phyloP scores from a whole-genome alignment of 2,113 vertebrate species.

The Microcebus jonahi region DNA sequence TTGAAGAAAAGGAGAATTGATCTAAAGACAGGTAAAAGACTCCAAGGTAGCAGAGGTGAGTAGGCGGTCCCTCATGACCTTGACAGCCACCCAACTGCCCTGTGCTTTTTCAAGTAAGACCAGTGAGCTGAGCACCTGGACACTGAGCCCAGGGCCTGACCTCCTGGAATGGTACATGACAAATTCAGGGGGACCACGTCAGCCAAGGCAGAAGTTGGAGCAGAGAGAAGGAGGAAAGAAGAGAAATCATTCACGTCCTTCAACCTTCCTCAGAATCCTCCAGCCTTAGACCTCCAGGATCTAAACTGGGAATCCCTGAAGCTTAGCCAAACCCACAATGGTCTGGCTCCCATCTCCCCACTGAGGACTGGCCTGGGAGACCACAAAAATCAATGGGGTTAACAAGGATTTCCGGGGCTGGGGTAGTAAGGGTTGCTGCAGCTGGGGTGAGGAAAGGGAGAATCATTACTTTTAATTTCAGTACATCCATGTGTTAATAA shows the following conservation, averaged over 20 bases:
- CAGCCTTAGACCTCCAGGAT: conserved; percentile 60
- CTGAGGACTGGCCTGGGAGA: conserved; percentile 49
- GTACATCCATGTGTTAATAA: conserved; percentile 81
- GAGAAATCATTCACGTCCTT: conserved; percentile 35
- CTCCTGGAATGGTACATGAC: background rate
- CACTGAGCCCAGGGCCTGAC: background rate
- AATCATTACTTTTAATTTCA: conserved; percentile 86
- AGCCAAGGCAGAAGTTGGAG: background rate
- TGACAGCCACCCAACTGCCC: background rate
- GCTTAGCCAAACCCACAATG: background rate
- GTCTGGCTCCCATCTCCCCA: background rate
- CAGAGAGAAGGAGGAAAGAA: background rate
- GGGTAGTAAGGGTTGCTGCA: conserved; percentile 64
- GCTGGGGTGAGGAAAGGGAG: conserved; percentile 70
- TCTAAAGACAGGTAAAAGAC: background rate
- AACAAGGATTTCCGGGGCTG: conserved; percentile 65
- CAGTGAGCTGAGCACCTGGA: background rate
- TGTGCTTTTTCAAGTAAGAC: background rate
- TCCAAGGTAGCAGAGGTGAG: background rate
- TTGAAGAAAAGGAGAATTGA: background rate
- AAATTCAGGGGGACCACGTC: background rate
- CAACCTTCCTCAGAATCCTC: background rate
- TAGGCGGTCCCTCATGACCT: background rate
- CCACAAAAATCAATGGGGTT: conserved; percentile 80
- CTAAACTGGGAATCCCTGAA: background rate